Evolutionary conservation across 2,888 invertebrate genomes (phyloP), one percentile per base, ranked within the genome.

Genomic region (Panzeria rudis): DNA sequence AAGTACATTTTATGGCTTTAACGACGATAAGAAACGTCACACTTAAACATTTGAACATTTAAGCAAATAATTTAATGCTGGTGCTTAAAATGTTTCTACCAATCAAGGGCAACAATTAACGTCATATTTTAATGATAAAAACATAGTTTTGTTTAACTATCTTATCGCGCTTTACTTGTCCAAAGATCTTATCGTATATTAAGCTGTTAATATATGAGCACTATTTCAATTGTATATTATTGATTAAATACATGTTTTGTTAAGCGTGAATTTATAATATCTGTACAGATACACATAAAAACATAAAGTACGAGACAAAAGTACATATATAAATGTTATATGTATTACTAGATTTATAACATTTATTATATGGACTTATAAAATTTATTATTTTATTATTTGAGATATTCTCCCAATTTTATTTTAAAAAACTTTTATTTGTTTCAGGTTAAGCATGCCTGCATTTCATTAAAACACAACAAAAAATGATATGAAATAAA

Each of bases 101-200:
- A 72, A 23, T 25, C 50, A 41, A 64, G 52, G n/a, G 7, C 38
- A 52, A n/a, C 38, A 4, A 41, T 20, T 25, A 8, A 52, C 75
- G 62, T 62, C 62, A 75, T 17, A 44, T 35, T 71, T 11, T 15
- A 72, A 17, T 17, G 4, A 17, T 17, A 20, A 59, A 72, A 44
- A 29, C 9, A 52, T 4, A 29, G 29, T 29, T 29, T 29, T 29
- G 5, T 56, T 44, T 2, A 32, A 72, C 2, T 41, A 41, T 38
- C 38, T 52, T 69, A 52, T 68, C 68, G 15, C 13, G n/a, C 5
- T 38, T 15, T 38, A 2, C 35, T 68, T 50, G 23, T 9, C 17
- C 20, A 23, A 1, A 5, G 9, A 52, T 52, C 11, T 69, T 52
- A 38, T 52, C 52, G 23, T n/a, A 7, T 8, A 32, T 52, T n/a